These are phyloP conservation scores for Patella ulyssiponensis DNA, from an alignment of 2,888 invertebrate genomes.

Conservation along the genomic window DNA sequence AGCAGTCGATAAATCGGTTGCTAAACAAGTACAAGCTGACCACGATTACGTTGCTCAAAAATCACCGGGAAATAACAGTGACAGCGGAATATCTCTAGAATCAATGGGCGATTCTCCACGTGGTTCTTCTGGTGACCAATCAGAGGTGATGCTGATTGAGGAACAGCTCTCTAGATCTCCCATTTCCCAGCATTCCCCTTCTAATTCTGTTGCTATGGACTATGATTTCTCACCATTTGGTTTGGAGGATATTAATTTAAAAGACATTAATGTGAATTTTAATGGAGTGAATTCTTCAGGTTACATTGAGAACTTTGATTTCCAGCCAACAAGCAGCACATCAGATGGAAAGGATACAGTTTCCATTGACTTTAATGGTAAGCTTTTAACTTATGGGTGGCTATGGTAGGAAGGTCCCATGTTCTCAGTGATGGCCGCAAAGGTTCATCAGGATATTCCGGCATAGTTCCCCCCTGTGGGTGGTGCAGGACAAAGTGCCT, in stretches of 20 bases:
- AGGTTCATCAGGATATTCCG: too few species aligned
- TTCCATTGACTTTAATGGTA: slow-evolving; percentile 46
- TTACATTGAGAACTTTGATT: slow-evolving; percentile 16
- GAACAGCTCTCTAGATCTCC: slow-evolving; percentile 22
- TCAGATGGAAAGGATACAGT: slow-evolving; percentile 31
- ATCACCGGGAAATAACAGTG: slow-evolving; percentile 59
- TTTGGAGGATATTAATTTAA: slow-evolving; percentile 22
- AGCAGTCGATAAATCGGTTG: slow-evolving; percentile 4
- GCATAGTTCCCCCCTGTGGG: too few species aligned
- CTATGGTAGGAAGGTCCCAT: too few species aligned
- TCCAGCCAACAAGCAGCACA: slow-evolving; percentile 26
- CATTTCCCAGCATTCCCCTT: not conserved
- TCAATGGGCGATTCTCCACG: slow-evolving; percentile 49
- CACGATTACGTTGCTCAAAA: slow-evolving; percentile 58
- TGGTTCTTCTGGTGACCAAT: slow-evolving; percentile 9
- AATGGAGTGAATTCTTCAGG: not conserved
- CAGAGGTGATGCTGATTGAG: slow-evolving; percentile 30
- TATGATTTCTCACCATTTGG: not conserved
- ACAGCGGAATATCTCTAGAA: slow-evolving; percentile 61
- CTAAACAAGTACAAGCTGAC: slow-evolving; percentile 44
- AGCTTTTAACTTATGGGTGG: slow-evolving; percentile 3
- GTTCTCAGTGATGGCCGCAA: too few species aligned
- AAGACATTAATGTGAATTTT: slow-evolving; percentile 23
- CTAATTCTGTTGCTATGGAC: not conserved
- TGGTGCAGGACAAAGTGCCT: too few species aligned